Base-by-base conservation (phyloP, 92 coral and sea anemone genomes). In the Scolanthus callimorphus region DNA sequence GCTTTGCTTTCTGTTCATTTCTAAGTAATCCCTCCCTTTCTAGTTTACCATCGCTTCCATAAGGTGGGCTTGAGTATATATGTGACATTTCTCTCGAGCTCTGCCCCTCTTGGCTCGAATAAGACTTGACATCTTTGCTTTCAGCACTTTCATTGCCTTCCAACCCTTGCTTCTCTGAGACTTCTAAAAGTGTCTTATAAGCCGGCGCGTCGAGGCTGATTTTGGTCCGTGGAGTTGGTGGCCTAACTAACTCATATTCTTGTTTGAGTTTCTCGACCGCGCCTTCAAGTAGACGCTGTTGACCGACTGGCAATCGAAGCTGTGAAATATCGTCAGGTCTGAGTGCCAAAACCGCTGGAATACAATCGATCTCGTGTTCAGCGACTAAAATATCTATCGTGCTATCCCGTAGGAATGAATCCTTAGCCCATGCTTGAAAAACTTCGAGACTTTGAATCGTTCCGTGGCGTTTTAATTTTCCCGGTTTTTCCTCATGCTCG, bases 381-480 rank as follows among this genome's bases (percentile, higher is more conserved):
- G 70, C 68, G 0, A 92, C 80, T 53, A 92, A 63, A 41, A 74
- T 80, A 60, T 88, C 96, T 25, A 92, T 74, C 6, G 98, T 88
- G 31, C 83, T 84, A 59, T 85, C 84, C 37, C 83, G 72, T 34
- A 92, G 59, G 39, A 92, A 85, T 2, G 98, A 92, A 74, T 92
- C 98, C 44, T 77, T 76, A 22, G 98, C 96, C 98, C 98, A 92
- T 11, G 96, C 92, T 29, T 56, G 77, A 51, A 92, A 92, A 26
- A 92, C 87, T 55, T 92, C 98, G 15, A 60, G 60, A 50, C 92
- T 79, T 26, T 87, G 85, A 57, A 92, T 83, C 41, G 98, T 88
- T 25, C 89, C 88, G 47, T 85, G 85, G 3, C 96, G 78, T 52
- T 84, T 78, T 0, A 88, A 56, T 3, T 67, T 73, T 21, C 83